A percentile compares a stretch with the other conserved stretches of the same genome.
phyloP scores from a whole-genome alignment of 2,113 vertebrate genomes.

The Coregonus clupeaformis region DNA sequence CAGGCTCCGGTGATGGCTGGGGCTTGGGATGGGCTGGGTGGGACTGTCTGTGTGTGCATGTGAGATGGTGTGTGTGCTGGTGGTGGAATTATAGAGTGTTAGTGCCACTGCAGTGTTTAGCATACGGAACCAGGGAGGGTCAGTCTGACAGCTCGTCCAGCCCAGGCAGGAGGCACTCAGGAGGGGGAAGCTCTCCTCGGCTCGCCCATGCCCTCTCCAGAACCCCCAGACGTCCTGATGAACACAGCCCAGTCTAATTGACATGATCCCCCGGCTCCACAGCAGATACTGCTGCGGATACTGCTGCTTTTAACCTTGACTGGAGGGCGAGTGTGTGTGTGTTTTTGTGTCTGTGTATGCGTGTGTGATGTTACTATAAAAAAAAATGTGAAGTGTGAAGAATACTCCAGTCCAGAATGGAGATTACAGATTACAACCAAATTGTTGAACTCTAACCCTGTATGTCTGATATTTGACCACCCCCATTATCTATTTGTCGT shows the following conservation, averaged over 20 bases:
- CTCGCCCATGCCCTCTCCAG: background rate
- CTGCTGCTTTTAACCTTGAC: constrained; percentile 15
- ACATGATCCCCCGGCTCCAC: background rate
- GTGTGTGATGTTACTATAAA: no score
- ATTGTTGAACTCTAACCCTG: background rate
- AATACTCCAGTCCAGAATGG: no score
- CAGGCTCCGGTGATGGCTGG: background rate
- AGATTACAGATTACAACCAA: no score
- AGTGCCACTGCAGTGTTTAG: constrained; percentile 23
- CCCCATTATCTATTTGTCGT: background rate
- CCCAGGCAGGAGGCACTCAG: background rate
- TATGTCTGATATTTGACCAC: background rate
- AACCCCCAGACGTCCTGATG: background rate
- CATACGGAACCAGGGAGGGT: constrained; percentile 11
- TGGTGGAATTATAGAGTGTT: background rate
- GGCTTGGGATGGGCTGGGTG: background rate
- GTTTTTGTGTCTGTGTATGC: background rate
- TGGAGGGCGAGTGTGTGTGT: background rate
- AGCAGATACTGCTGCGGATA: background rate
- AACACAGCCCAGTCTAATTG: constrained; percentile 7
- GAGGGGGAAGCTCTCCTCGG: background rate
- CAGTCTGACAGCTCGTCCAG: background rate
- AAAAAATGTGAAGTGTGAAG: no score
- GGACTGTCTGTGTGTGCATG: background rate
- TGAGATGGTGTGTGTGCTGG: background rate